Percentiles rank a stretch among this genome's conserved stretches.
These are phyloP conservation scores for Danio choprae DNA, from an alignment of 2,797 vertebrate species.

Conservation along the genomic window DNA sequence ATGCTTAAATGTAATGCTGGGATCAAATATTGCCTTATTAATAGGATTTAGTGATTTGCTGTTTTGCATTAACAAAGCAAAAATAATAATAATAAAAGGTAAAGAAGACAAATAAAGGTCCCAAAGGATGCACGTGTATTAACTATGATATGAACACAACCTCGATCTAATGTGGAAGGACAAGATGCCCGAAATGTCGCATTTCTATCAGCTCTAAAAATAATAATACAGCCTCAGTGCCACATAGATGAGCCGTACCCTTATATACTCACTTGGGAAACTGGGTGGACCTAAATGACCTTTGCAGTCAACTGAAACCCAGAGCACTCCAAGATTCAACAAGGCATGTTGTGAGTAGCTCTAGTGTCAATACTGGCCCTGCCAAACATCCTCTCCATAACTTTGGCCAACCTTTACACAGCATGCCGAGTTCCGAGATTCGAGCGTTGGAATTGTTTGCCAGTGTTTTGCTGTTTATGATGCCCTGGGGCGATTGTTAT, in stretches of 20 bases:
- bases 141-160: no score
- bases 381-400: conserved; percentile 56
- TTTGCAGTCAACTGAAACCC: conserved; percentile 51
- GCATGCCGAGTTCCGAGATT: conserved; percentile 52
- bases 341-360: conserved; percentile 57
- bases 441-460: conserved; percentile 41
- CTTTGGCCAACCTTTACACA: conserved; percentile 50
- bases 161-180: no score
- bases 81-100: no score
- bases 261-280: conserved; percentile 44
- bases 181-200: no score
- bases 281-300: conserved; percentile 44
- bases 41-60: no score
- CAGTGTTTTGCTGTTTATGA: conserved; percentile 54
- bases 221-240: conserved; percentile 29
- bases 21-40: no score
- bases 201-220: conserved; percentile 38
- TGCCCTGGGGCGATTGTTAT: conserved; percentile 42
- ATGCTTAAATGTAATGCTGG: no score
- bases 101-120: no score
- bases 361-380: conserved; percentile 53
- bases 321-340: conserved; percentile 53
- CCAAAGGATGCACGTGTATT: no score
- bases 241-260: conserved; percentile 28
- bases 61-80: no score